Evolutionary conservation across 1,140 invertebrate species (phyloP).

Genomic region (Drosophila ohnishii): DNA sequence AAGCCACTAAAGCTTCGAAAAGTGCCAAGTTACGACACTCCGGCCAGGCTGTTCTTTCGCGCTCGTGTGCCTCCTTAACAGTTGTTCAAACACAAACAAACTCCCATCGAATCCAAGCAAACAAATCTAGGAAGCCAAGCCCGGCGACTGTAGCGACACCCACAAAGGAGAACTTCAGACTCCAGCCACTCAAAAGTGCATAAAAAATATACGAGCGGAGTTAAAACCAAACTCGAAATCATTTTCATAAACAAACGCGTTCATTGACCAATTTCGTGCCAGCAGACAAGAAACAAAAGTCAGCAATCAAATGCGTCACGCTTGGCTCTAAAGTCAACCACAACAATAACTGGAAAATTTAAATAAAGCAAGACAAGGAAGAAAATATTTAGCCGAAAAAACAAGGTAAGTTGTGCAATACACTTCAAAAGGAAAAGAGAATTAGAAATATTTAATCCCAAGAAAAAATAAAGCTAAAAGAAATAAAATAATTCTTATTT

Average conservation of each 20-base stretch:
- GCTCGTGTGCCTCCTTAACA: conserved; percentile 27
- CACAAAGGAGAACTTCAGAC: conserved; percentile 37
- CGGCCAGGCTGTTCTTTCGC: background rate
- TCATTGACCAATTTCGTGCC: conserved; percentile 67
- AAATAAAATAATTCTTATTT: background rate
- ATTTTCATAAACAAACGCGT: conserved; percentile 63
- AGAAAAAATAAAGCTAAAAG: background rate
- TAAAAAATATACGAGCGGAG: conserved; percentile 23
- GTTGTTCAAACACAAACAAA: conserved; percentile 5
- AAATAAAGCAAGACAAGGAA: conserved; percentile 49
- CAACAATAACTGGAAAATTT: conserved; percentile 52
- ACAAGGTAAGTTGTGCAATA: conserved; percentile 26
- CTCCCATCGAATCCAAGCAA: conserved; percentile 8
- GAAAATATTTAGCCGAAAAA: conserved; percentile 13
- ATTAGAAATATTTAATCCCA: background rate
- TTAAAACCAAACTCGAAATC: conserved; percentile 48
- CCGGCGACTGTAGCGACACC: conserved; percentile 12
- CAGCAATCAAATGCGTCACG: conserved; percentile 60
- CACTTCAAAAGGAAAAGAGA: background rate
- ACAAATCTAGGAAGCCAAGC: conserved; percentile 28
- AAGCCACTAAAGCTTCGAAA: background rate
- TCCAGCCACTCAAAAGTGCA: conserved; percentile 27
- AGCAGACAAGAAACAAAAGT: conserved; percentile 45
- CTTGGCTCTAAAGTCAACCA: conserved; percentile 44
- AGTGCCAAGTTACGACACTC: background rate